A percentile compares a stretch with the other conserved stretches of the same genome.
Evolutionary conservation across 2,797 vertebrate genomes (phyloP).

Genomic region (Neostethus bicornis): DNA sequence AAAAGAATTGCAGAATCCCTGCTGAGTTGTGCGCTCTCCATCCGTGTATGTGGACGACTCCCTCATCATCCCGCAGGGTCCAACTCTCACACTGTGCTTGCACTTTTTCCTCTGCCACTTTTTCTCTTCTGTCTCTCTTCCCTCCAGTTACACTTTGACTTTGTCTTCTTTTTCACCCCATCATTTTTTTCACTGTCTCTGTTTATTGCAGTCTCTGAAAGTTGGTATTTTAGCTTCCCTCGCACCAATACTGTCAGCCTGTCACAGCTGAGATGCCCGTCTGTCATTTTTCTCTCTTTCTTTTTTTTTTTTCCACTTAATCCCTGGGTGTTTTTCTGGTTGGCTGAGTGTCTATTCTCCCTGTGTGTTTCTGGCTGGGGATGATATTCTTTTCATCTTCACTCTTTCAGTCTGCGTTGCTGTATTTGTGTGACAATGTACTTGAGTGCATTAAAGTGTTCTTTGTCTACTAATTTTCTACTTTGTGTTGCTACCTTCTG

Average conservation of each 20-base stretch:
- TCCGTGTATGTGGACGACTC: slow-evolving; percentile 33
- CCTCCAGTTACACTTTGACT: slow-evolving; percentile 56
- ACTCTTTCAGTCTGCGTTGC: slow-evolving; percentile 38
- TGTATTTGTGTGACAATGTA: slow-evolving; percentile 21
- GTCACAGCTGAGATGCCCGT: slow-evolving; percentile 51
- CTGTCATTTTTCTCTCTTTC: slow-evolving; percentile 42
- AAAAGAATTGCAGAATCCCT: slow-evolving; percentile 44
- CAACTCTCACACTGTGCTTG: slow-evolving; percentile 26
- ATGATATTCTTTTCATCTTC: slow-evolving; percentile 40
- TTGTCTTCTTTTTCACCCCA: slow-evolving; percentile 14
- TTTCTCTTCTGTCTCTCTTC: slow-evolving; percentile 34
- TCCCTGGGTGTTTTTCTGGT: slow-evolving; percentile 39
- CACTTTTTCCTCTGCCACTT: slow-evolving; percentile 40
- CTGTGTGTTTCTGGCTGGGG: slow-evolving; percentile 33
- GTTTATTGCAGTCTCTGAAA: slow-evolving; percentile 40
- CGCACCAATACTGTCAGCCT: slow-evolving; percentile 29
- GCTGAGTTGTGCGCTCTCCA: slow-evolving; percentile 52
- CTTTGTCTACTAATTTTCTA: not conserved
- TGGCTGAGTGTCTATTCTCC: slow-evolving; percentile 45
- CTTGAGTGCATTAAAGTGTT: slow-evolving; percentile 11
- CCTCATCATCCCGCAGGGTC: slow-evolving; percentile 40
- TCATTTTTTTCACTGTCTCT: slow-evolving; percentile 18
- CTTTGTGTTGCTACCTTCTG: not conserved
- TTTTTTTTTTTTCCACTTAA: slow-evolving; percentile 35
- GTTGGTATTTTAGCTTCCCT: slow-evolving; percentile 51